Conservation (phyloP, 2,113 vertebrate genomes). For the Rana temporaria region DNA sequence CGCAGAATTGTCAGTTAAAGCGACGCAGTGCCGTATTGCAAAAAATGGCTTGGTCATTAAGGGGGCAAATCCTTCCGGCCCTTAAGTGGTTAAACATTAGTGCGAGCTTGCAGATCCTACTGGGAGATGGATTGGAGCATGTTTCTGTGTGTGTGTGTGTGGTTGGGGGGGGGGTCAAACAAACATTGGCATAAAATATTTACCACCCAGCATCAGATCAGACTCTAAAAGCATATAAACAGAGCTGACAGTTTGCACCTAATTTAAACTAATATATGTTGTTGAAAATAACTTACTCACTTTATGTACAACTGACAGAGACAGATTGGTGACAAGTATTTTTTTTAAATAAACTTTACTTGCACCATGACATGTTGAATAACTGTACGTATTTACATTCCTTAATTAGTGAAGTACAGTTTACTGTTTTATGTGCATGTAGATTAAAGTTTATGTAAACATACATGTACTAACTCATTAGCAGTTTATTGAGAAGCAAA, state of each 20-base stretch:
- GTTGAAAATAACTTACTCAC: background rate
- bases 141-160: no score
- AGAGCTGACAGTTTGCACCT: slow-evolving; percentile 16
- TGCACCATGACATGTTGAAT: slow-evolving; percentile 17
- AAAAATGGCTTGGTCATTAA: no score
- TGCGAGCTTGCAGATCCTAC: slow-evolving; percentile 4
- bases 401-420: slow-evolving; percentile 13
- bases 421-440: background rate
- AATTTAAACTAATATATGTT: background rate
- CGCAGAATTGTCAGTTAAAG: no score
- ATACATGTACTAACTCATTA: background rate
- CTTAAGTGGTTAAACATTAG: background rate
- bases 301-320: slow-evolving; percentile 35
- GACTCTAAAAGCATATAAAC: background rate
- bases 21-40: no score
- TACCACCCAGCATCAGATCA: slow-evolving; percentile 1
- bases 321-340: slow-evolving; percentile 33
- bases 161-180: background rate
- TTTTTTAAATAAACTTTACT: slow-evolving; percentile 38
- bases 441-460: slow-evolving; percentile 13
- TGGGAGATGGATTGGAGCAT: background rate
- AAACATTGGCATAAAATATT: slow-evolving; percentile 21
- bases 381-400: slow-evolving; percentile 27
- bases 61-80: no score
- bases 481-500: no score